Evolutionary conservation across 2,113 vertebrate species (phyloP), one percentile per base, ranked within the genome.

Genomic region (Xiphias gladius): DNA sequence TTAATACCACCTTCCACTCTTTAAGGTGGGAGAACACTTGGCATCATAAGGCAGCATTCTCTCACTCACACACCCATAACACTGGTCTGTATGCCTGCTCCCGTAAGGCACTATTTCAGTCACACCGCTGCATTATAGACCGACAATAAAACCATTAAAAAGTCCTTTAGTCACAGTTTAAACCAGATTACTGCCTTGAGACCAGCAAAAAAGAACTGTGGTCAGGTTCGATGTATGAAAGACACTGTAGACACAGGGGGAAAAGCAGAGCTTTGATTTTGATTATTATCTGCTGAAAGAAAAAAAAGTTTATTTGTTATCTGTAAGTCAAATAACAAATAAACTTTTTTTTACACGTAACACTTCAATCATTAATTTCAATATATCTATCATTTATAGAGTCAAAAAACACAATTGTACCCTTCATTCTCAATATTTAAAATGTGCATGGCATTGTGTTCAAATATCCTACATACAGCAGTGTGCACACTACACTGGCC

Each of bases 1-100:
- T 84, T 82, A 69, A 79, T 75, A 48, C 43, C 55, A 48, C 73
- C 32, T 43, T 71, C 76, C 54, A 65, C 32, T 70, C 32, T 79
- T 39, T 35, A 7, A 48, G 32, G 59, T 58, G 39, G 17, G 32
- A 0, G 4, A 37, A 83, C n/a, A 57, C 63, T 73, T 81, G 73
- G 69, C 73, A 77, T 16, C 22, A 61, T 19, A 62, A n/a, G 12
- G 46, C 61, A 75, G 83, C 30, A 37, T 78, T 80, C 35, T 52
- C 14, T 77, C 32, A 63, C 37, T 70, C n/a, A 67, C 59, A 86
- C 77, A 48, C 46, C 43, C 6, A 46, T 30, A 68, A 79, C 3
- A n/a, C 57, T 1, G 26, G 17, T 16, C 20, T 54, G 9, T 30
- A 30, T 39, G 16, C 6, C 70, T 57, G 72, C 28, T 2, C 2